Conservation (phyloP, 2,113 vertebrate genomes). For the Tichodroma muraria region DNA sequence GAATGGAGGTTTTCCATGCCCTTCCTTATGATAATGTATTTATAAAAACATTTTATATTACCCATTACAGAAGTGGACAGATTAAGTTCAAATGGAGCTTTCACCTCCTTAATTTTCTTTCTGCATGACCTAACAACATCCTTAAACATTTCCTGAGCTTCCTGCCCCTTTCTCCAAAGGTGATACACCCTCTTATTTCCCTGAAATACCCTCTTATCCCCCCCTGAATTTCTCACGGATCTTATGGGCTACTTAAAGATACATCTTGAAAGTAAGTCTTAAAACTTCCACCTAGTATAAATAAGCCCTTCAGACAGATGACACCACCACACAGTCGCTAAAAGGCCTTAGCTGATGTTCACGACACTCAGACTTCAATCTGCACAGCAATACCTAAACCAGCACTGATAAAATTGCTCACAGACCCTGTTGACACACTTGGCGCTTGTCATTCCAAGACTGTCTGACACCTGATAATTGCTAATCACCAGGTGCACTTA, state of each 20-base stretch:
- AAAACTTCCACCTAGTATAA: not conserved
- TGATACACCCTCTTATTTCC: too few relatives aligned
- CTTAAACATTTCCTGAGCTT: not conserved
- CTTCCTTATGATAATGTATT: not conserved
- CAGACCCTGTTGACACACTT: not conserved
- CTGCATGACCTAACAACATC: too few relatives aligned
- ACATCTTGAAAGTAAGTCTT: accelerated
- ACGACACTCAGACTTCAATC: not conserved
- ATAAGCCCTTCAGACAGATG: not conserved
- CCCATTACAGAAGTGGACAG: not conserved
- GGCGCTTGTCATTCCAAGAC: not conserved
- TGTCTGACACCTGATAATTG: not conserved
- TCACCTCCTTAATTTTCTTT: not conserved
- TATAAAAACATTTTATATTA: not conserved
- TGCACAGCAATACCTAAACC: accelerated
- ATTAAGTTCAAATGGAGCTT: not conserved
- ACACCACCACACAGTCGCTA: not conserved
- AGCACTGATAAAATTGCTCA: not conserved
- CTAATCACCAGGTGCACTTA: not conserved
- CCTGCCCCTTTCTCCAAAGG: not conserved
- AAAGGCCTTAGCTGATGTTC: not conserved
- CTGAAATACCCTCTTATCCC: too few relatives aligned
- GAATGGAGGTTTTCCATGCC: not conserved
- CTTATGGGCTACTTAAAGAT: not conserved
- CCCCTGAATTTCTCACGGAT: not conserved